phyloP scores from a whole-genome alignment of 2,888 invertebrate species.

The Epistrophe grossulariae region DNA sequence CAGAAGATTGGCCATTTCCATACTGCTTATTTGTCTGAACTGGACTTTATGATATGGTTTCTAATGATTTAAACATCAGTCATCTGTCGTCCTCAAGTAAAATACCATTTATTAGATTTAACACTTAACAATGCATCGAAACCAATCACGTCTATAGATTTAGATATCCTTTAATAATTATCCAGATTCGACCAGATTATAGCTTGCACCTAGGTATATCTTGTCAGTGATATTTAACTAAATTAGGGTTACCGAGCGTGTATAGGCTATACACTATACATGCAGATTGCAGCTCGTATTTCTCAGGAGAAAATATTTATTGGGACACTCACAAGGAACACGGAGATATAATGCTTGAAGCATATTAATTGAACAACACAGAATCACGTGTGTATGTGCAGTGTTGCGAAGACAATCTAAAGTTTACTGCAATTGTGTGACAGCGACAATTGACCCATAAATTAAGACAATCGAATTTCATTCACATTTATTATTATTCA shows the following conservation, averaged over 20 bases:
- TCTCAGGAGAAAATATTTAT: constrained; percentile 15
- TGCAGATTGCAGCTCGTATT: background rate
- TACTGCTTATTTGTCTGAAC: background rate
- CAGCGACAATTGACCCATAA: constrained; percentile 59
- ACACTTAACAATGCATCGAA: background rate
- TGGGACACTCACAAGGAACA: constrained; percentile 19
- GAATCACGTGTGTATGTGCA: background rate
- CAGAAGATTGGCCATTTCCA: background rate
- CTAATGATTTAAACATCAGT: background rate
- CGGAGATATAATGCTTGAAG: background rate
- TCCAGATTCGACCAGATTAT: constrained; percentile 22
- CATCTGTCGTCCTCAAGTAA: background rate
- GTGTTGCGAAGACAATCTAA: background rate
- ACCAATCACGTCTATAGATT: background rate
- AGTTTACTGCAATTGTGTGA: constrained; percentile 31
- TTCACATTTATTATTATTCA: constrained; percentile 33
- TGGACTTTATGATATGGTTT: background rate
- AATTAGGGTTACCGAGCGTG: constrained; percentile 8
- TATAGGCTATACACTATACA: background rate
- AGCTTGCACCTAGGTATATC: constrained; percentile 1
- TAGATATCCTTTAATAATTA: constrained; percentile 29
- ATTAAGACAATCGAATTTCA: constrained; percentile 53
- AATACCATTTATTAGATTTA: constrained; percentile 3
- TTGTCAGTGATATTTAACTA: constrained; percentile 19
- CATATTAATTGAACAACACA: constrained; percentile 12